Evolutionary conservation across 2,113 vertebrate species (phyloP).

Genomic region (Rhombomys opimus): DNA sequence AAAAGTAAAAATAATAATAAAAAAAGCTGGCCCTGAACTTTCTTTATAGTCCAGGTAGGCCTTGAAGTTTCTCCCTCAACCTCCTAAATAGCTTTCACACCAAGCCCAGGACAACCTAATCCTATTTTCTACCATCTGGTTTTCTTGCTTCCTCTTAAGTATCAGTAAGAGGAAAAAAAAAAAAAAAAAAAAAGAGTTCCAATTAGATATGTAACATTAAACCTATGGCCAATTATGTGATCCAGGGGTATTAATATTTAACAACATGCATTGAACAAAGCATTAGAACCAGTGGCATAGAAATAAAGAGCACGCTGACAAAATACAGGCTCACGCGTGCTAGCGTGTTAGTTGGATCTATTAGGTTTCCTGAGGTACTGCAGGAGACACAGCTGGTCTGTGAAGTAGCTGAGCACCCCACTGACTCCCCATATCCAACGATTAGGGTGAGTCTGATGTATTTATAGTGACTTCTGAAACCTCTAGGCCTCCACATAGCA

Average conservation of each 20-base stretch:
- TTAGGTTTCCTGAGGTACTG: constrained; percentile 64
- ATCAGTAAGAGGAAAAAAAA: not conserved
- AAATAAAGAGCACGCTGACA: constrained; percentile 37
- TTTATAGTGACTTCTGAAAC: constrained; percentile 69
- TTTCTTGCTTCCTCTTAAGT: constrained; percentile 48
- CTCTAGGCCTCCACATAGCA: constrained; percentile 56
- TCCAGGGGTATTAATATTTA: constrained; percentile 55
- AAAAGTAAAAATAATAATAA: not conserved
- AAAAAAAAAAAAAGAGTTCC: not conserved
- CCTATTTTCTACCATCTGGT: constrained; percentile 63
- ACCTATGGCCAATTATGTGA: not conserved
- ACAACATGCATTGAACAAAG: constrained; percentile 49
- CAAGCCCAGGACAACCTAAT: not conserved
- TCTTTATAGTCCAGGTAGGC: not conserved
- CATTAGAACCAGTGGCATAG: not conserved
- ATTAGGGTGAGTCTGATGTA: constrained; percentile 69
- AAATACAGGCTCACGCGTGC: constrained; percentile 48
- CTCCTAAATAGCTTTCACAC: not conserved
- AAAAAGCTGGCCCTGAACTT: not conserved
- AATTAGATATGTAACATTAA: constrained; percentile 69
- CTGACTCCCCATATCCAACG: constrained; percentile 56
- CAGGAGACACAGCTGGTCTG: constrained; percentile 70
- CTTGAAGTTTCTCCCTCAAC: not conserved
- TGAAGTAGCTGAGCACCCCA: constrained; percentile 64
- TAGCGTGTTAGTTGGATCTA: not conserved